These are phyloP conservation scores for Bubalus kerabau DNA, from an alignment of 2,113 vertebrate species.

Conservation along the genomic window DNA sequence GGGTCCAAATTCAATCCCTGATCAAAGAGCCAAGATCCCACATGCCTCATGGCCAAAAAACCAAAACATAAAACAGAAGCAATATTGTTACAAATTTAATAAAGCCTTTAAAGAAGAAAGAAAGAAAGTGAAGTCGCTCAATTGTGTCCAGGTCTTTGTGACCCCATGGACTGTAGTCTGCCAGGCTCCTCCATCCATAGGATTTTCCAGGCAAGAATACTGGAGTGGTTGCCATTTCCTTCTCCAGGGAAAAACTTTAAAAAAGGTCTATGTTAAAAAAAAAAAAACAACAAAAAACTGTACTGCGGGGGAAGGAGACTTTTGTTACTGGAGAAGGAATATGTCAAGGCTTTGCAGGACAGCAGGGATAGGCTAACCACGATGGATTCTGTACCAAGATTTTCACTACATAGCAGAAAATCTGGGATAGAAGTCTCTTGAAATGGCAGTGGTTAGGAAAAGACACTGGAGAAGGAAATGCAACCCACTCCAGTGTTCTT, in stretches of 20 bases:
- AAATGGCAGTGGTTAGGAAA: not conserved
- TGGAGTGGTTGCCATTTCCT: not conserved
- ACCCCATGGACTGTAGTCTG: not conserved
- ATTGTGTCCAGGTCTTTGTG: accelerated
- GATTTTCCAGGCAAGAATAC: not conserved
- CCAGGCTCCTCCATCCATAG: not conserved
- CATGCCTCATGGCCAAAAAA: not conserved
- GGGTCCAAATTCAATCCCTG: not conserved
- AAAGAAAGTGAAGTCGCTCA: not conserved
- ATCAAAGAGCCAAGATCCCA: not conserved
- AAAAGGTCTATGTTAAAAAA: not conserved
- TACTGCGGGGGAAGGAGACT: not conserved
- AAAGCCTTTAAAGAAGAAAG: not conserved
- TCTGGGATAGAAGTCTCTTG: not conserved
- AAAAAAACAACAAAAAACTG: not conserved
- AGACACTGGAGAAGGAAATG: not conserved
- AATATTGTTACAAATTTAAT: not conserved
- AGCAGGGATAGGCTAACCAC: not conserved
- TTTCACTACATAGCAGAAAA: not conserved
- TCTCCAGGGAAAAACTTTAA: not conserved
- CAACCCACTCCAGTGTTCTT: no score
- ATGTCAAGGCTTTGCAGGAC: not conserved
- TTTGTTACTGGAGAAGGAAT: not conserved
- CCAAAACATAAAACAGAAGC: not conserved
- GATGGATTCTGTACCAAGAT: not conserved